Conservation (phyloP, 2,797 vertebrate genomes). For the Centroberyx gerrardi region DNA sequence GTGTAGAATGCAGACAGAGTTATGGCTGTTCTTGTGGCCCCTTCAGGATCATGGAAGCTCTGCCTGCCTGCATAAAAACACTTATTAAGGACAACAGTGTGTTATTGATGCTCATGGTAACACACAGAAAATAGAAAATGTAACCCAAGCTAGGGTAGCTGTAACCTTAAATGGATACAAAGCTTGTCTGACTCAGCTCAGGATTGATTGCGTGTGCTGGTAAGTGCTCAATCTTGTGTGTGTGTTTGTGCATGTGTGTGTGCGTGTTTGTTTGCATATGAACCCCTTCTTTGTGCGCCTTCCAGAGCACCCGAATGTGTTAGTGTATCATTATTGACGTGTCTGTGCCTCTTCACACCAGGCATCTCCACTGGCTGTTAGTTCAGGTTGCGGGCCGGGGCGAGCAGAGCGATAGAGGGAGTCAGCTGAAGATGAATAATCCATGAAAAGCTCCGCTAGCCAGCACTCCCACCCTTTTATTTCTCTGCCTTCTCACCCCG, state of each 20-base stretch:
- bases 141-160: not conserved
- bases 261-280: not conserved
- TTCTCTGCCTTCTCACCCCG: conserved; percentile 30
- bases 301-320: not conserved
- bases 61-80: conserved; percentile 14
- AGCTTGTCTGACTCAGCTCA: not conserved
- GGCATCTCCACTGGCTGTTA: conserved; percentile 16
- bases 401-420: conserved; percentile 23
- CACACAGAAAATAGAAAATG: not conserved
- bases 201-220: not conserved
- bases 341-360: conserved; percentile 29
- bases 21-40: not conserved
- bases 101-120: conserved; percentile 13
- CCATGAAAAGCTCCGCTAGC: conserved; percentile 58
- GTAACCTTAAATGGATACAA: not conserved
- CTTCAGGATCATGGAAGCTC: not conserved
- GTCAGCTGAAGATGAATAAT: conserved; percentile 65
- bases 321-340: conserved; percentile 17
- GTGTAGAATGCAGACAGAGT: too few species aligned
- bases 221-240: not conserved
- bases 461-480: conserved; percentile 31
- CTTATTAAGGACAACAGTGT: conserved; percentile 10
- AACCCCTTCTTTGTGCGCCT: not conserved
- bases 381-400: not conserved
- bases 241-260: conserved; percentile 2